Evolutionary conservation across 2,888 invertebrate genomes (phyloP), one percentile per base, ranked within the genome.

Genomic region (Agrilus cyanescens): DNA sequence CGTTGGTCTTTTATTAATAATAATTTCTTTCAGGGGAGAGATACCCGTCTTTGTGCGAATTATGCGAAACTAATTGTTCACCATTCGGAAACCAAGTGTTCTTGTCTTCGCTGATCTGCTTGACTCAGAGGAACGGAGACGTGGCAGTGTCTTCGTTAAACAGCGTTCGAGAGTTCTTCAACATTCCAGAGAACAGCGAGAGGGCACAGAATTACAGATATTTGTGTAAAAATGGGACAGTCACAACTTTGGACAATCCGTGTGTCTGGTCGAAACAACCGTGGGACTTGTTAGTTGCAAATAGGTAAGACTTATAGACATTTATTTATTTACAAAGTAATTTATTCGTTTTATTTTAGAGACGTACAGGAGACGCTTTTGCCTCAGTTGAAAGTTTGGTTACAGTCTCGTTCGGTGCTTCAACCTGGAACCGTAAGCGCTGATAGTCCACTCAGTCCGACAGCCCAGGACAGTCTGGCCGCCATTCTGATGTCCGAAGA

Each of bases 201-300:
- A 48, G 50, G 36, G 12, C 45, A 40, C 50, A 48, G 8, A 43
- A 52, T 20, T 65, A 53, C 45, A 51, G 50, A 41, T 65, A 58
- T 45, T 48, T 66, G 3, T 67, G 67, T 49, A 52, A 55, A 16
- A 51, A 65, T 53, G 63, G 63, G 7, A 52, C 51, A n/a, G 12
- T 55, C 35, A 46, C 52, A 44, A 52, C 53, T 42, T 49, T 52
- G 31, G 41, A 48, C 14, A 44, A 15, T 0, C 74, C 78, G 0
- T 82, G 82, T 54, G 61, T 72, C 13, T 75, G 81, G 72, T 66
- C 78, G 3, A 68, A 65, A 33, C 80, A 82, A 54, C 78, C 80
- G 0, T 78, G 78, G 75, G 63, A 66, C 5, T 66, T 73, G 0
- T 62, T 82, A 1, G 66, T 78, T 1, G 65, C 74, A 4, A 65